Evolutionary conservation across 1,140 invertebrate species (phyloP).

Genomic region (Hesperophylax magnus): DNA sequence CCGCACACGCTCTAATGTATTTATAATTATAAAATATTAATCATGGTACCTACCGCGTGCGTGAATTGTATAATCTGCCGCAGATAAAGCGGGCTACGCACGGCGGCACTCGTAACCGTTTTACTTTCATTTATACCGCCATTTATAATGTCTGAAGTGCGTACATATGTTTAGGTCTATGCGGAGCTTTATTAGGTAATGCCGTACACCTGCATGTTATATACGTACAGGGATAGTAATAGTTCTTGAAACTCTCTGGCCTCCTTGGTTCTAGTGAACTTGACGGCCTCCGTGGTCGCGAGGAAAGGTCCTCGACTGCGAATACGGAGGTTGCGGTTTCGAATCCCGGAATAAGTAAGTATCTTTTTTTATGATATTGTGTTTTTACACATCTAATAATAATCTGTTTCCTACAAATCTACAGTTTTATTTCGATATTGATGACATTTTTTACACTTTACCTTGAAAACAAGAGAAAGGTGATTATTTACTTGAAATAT

Average conservation of each 20-base stretch:
- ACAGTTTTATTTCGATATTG: too few relatives aligned
- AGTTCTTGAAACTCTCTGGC: neutral
- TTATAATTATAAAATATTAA: conserved; percentile 40
- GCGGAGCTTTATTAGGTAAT: conserved; percentile 22
- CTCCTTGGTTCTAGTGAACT: too few relatives aligned
- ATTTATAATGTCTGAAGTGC: conserved; percentile 10
- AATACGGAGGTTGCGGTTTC: too few relatives aligned
- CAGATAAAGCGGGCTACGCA: conserved; percentile 19
- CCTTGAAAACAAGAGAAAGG: too few relatives aligned
- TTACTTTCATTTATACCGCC: conserved; percentile 15
- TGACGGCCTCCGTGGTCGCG: too few relatives aligned
- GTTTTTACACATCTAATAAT: too few relatives aligned
- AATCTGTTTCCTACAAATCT: too few relatives aligned
- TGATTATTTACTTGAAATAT: too few relatives aligned
- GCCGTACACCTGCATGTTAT: neutral
- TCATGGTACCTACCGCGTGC: conserved; percentile 6
- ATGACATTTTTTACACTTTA: too few relatives aligned
- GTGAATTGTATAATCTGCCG: conserved; percentile 23
- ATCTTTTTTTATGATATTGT: too few relatives aligned
- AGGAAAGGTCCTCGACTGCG: too few relatives aligned
- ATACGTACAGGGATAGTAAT: neutral
- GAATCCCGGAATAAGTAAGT: too few relatives aligned
- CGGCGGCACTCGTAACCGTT: conserved; percentile 4
- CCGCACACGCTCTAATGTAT: conserved; percentile 13
- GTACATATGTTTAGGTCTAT: conserved; percentile 9